These are phyloP conservation scores for Grantiella picta DNA, from an alignment of 2,113 vertebrate species.

Conservation along the genomic window DNA sequence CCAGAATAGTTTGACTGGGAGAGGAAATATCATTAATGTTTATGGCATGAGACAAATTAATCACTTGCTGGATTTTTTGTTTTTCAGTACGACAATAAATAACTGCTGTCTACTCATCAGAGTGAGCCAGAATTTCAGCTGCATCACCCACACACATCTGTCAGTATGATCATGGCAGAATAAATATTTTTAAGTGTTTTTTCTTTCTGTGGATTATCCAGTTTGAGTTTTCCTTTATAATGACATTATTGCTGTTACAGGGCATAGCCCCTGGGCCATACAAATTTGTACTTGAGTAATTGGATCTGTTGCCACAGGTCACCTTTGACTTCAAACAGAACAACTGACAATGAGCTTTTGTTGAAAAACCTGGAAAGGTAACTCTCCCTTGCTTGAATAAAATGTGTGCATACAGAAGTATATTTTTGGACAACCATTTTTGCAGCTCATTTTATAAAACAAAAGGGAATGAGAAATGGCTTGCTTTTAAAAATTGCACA, in stretches of 20 bases:
- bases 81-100: background rate
- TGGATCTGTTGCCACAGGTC: background rate
- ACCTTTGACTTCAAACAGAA: background rate
- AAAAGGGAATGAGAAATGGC: background rate
- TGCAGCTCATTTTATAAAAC: background rate
- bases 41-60: background rate
- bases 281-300: background rate
- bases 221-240: background rate
- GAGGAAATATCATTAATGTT: background rate
- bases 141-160: background rate
- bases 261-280: background rate
- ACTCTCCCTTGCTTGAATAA: background rate
- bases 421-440: background rate
- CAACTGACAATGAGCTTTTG: background rate
- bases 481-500: background rate
- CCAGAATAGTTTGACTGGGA: background rate
- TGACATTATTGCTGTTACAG: background rate
- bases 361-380: background rate
- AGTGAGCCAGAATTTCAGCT: background rate
- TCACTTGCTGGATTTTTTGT: background rate
- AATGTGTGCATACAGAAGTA: background rate
- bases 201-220: background rate
- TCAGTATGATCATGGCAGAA: background rate
- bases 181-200: conserved; percentile 18
- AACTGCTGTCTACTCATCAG: background rate